A percentile compares a stretch with the other conserved stretches of the same genome.
Conservation (phyloP, 2,113 vertebrate genomes). For the Oplegnathus fasciatus region DNA sequence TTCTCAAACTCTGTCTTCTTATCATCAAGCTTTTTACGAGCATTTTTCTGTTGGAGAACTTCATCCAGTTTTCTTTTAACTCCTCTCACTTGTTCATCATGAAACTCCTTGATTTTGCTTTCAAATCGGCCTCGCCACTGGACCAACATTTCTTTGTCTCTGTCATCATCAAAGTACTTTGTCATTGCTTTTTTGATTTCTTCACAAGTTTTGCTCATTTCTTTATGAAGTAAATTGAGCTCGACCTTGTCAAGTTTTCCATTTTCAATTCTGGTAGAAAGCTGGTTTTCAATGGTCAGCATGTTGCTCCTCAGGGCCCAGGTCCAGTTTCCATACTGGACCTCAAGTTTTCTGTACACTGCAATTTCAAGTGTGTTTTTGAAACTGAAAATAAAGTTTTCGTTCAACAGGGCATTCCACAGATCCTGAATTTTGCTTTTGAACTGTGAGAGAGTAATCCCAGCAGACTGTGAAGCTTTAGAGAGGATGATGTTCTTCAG, state of each 20-base stretch:
- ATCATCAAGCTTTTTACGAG: constrained; percentile 31
- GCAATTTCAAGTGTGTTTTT: constrained; percentile 59
- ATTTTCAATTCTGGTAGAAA: constrained; percentile 38
- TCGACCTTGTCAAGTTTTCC: background rate
- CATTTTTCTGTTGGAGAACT: constrained; percentile 51
- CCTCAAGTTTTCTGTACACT: constrained; percentile 59
- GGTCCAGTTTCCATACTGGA: constrained; percentile 48
- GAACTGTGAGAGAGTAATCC: constrained; percentile 42
- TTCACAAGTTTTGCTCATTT: constrained; percentile 14
- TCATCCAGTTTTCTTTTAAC: constrained; percentile 52
- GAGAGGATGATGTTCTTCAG: constrained; percentile 60
- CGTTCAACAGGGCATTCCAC: constrained; percentile 45
- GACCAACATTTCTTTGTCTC: constrained; percentile 50
- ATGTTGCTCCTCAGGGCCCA: constrained; percentile 56
- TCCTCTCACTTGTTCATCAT: constrained; percentile 11
- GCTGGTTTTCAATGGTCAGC: constrained; percentile 47
- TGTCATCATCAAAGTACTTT: constrained; percentile 27
- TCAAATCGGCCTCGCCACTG: constrained; percentile 57
- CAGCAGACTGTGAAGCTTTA: constrained; percentile 37
- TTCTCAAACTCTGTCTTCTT: constrained; percentile 46
- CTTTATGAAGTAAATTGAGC: background rate
- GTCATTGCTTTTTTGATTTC: background rate
- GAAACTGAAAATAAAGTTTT: constrained; percentile 67
- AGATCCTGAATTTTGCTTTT: constrained; percentile 43
- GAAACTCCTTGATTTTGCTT: constrained; percentile 49